Percentiles rank a stretch among this genome's conserved stretches.
Evolutionary conservation across 2,888 invertebrate genomes (phyloP).

Genomic region (Drymonia ruficornis): DNA sequence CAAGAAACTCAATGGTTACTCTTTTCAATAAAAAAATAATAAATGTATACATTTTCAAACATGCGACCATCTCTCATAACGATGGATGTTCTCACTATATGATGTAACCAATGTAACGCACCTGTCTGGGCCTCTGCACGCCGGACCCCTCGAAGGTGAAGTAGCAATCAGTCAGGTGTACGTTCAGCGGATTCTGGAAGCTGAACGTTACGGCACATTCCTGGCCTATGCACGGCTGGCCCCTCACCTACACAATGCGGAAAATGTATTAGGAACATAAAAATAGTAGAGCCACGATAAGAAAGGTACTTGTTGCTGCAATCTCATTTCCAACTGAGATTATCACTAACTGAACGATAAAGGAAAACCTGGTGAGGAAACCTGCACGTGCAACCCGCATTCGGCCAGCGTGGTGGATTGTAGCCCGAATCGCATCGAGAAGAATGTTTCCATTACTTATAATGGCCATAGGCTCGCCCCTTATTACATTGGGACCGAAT

Average conservation of each 20-base stretch:
- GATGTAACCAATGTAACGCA: constrained; percentile 35
- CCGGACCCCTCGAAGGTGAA: constrained; percentile 90
- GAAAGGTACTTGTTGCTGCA: too few species aligned
- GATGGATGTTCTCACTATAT: background rate
- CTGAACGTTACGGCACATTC: constrained; percentile 84
- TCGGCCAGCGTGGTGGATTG: too few species aligned
- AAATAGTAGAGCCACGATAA: background rate
- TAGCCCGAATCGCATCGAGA: too few species aligned
- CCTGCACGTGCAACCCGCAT: too few species aligned
- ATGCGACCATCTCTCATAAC: background rate
- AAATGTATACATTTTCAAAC: too few species aligned
- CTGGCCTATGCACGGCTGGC: constrained; percentile 80
- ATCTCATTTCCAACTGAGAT: too few species aligned
- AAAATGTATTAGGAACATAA: background rate
- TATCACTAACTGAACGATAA: too few species aligned
- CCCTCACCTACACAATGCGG: constrained; percentile 64
- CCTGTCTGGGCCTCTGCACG: constrained; percentile 85
- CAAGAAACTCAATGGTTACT: too few species aligned
- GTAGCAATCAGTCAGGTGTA: constrained; percentile 86
- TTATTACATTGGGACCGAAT: too few species aligned
- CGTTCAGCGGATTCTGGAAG: constrained; percentile 88
- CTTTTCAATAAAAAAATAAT: too few species aligned
- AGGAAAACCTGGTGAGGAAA: background rate
- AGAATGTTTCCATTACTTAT: too few species aligned
- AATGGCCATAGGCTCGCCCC: too few species aligned